Conservation (phyloP, 2,888 invertebrate species). For the Physocephala rufipes region DNA sequence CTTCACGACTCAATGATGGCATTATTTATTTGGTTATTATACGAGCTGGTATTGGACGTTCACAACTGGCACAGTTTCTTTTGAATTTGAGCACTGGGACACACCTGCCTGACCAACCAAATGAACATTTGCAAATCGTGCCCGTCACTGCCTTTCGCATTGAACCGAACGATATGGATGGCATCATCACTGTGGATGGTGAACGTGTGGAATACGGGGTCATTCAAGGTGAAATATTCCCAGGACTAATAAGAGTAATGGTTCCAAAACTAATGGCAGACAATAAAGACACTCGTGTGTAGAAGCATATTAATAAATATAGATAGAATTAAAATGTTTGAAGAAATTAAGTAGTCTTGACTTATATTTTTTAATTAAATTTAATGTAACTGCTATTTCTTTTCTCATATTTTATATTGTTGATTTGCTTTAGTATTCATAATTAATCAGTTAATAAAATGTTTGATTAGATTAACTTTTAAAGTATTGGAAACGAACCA, state of each 20-base stretch:
- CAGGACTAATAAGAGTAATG: constrained; percentile 77
- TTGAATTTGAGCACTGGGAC: constrained; percentile 82
- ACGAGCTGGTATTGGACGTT: constrained; percentile 79
- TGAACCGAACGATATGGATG: constrained; percentile 76
- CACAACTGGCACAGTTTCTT: constrained; percentile 82
- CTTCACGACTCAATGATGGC: constrained; percentile 88
- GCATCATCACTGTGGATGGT: constrained; percentile 91
- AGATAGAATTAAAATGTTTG: neutral
- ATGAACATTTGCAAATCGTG: constrained; percentile 77
- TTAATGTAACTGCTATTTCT: too few species aligned
- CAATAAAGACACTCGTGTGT: neutral
- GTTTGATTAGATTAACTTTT: too few species aligned
- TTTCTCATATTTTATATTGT: too few species aligned
- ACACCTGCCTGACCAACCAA: constrained; percentile 78
- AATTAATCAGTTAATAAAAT: too few species aligned
- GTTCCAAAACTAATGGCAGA: constrained; percentile 67
- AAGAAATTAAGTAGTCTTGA: too few species aligned
- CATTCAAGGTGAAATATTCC: constrained; percentile 87
- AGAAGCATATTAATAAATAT: neutral
- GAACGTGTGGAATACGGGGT: constrained; percentile 89
- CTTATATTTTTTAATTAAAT: too few species aligned
- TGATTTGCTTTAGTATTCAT: too few species aligned
- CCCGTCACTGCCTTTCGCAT: constrained; percentile 92
- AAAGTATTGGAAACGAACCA: too few species aligned
- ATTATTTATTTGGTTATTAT: constrained; percentile 90